A percentile compares a stretch with the other conserved stretches of the same genome.
phyloP scores from a whole-genome alignment of 2,113 vertebrate species.

The Microtus richardsoni region DNA sequence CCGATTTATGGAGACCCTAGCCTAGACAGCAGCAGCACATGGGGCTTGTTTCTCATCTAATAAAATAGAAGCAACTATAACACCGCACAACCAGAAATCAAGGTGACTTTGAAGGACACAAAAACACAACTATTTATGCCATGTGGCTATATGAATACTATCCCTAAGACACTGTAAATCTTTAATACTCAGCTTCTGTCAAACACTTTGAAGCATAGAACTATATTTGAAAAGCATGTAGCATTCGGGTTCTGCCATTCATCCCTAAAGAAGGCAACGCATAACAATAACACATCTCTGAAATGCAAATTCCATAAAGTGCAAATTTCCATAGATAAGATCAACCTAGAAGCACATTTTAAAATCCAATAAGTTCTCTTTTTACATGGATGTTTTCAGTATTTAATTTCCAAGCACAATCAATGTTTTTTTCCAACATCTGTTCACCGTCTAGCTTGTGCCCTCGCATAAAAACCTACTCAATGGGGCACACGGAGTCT shows the following conservation, averaged over 20 bases:
- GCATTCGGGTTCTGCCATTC: slow-evolving; percentile 70
- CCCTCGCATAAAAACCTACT: slow-evolving; percentile 55
- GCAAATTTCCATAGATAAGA: slow-evolving; percentile 66
- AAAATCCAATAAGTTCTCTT: slow-evolving; percentile 60
- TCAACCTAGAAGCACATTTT: slow-evolving; percentile 62
- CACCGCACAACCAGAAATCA: slow-evolving; percentile 35
- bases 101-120: slow-evolving; percentile 63
- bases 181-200: slow-evolving; percentile 70
- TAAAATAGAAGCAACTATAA: slow-evolving; percentile 50
- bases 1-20: not conserved
- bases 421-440: slow-evolving; percentile 50
- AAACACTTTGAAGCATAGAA: slow-evolving; percentile 70
- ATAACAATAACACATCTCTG: slow-evolving; percentile 60
- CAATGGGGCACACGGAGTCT: not conserved
- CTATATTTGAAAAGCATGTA: slow-evolving; percentile 59
- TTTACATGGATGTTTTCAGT: slow-evolving; percentile 52
- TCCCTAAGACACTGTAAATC: slow-evolving; percentile 71
- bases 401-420: slow-evolving; percentile 61
- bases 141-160: slow-evolving; percentile 53
- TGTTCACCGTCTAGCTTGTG: slow-evolving; percentile 24
- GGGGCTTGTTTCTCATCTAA: slow-evolving; percentile 45
- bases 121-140: slow-evolving; percentile 71
- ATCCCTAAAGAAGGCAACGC: slow-evolving; percentile 52
- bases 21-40: not conserved
- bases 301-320: slow-evolving; percentile 67